Evolutionary conservation across 2,797 vertebrate species (phyloP), one percentile per base, ranked within the genome.

Genomic region (Xenentodon cancila): DNA sequence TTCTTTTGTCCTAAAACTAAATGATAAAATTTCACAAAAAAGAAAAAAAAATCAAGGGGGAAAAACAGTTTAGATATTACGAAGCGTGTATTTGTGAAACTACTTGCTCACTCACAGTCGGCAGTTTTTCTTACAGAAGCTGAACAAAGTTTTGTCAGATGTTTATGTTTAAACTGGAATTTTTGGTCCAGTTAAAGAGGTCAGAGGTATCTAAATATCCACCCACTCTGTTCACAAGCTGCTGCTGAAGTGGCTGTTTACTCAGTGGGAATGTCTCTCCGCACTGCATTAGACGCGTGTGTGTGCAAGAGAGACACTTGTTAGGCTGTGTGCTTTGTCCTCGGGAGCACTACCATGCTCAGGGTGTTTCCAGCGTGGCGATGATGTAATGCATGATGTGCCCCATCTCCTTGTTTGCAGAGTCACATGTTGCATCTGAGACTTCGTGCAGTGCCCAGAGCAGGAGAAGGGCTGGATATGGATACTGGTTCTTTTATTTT

Each of bases 351-450:
- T 79, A 79, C 86, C 82, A 85, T 81, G 69, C 89, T 86, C 83
- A 86, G 85, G 84, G 85, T 84, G 86, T 87, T 87, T 82, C 85
- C 84, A 84, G 80, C 72, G 45, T 81, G 82, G 45, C 21, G 52
- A 67, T 93, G 92, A 93, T 92, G 93, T 93, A 82, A 93, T 91
- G 73, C 72, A 64, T 21, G 9, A 79, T 77, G 75, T 80, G 84
- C 76, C 77, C 68, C 44, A 59, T 78, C 80, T 82, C 89, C 84
- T 89, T 91, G 90, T 92, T 90, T 89, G 80, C 81, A 69, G 73
- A 80, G 85, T 92, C 91, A 92, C 92, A 91, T 92, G 92, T 85
- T 71, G 18, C 1, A 9, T 80, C 62, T 79, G 79, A 79, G 71
- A 65, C 74, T 73, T 52, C 53, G 20, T 46, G 45, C 59, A 46